Conservation (phyloP, 2,113 vertebrate genomes). For the Cebidichthys violaceus region DNA sequence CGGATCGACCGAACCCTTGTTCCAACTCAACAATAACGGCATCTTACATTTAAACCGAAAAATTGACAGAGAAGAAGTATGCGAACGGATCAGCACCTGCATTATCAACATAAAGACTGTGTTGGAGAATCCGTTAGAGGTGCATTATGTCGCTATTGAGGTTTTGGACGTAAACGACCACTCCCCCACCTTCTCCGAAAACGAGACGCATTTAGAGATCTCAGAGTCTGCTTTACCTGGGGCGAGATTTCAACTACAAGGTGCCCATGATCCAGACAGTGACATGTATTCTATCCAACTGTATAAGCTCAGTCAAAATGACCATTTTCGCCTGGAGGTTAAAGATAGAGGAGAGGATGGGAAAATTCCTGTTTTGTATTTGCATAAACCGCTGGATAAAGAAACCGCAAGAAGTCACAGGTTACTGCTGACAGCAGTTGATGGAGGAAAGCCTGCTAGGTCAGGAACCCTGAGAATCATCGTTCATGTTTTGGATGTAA, state of each 20-base stretch:
- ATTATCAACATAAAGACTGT: constrained; percentile 79
- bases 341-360: constrained; percentile 73
- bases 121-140: constrained; percentile 83
- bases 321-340: constrained; percentile 78
- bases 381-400: constrained; percentile 78
- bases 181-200: constrained; percentile 72
- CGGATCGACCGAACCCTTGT: constrained; percentile 61
- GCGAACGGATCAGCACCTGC: constrained; percentile 65
- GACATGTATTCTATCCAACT: constrained; percentile 77
- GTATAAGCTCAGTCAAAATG: constrained; percentile 81
- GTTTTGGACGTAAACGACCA: constrained; percentile 88
- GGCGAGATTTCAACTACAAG: constrained; percentile 82
- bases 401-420: constrained; percentile 62
- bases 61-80: constrained; percentile 79
- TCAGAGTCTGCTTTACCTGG: constrained; percentile 78
- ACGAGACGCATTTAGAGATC: constrained; percentile 77
- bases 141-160: constrained; percentile 87
- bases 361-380: constrained; percentile 77
- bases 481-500: constrained; percentile 79
- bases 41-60: constrained; percentile 57
- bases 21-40: constrained; percentile 54
- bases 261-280: constrained; percentile 82
- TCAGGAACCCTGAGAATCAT: constrained; percentile 69
- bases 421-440: constrained; percentile 76
- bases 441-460: constrained; percentile 79